Evolutionary conservation across 2,797 vertebrate species (phyloP).

Genomic region (Phataginus tricuspis): DNA sequence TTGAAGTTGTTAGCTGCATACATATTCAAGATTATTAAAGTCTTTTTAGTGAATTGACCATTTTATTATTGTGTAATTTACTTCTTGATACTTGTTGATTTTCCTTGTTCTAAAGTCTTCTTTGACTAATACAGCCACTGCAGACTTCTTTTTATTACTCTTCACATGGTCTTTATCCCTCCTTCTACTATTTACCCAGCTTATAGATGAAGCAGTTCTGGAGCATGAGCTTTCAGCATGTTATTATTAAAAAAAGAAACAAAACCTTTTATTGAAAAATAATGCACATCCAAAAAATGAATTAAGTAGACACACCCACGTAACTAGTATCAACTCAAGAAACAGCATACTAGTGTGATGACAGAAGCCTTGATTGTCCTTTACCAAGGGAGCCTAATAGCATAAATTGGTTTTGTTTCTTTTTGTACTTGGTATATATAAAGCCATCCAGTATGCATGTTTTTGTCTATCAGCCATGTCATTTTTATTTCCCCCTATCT

Average conservation of each 20-base stretch:
- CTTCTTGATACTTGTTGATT: neutral
- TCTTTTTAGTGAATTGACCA: neutral
- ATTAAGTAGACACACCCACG: neutral
- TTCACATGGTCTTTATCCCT: neutral
- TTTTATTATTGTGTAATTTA: neutral
- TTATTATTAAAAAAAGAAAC: neutral
- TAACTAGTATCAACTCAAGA: neutral
- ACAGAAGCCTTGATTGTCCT: neutral
- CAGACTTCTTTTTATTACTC: neutral
- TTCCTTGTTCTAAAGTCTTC: neutral
- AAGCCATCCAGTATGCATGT: neutral
- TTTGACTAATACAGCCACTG: neutral
- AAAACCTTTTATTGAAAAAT: neutral
- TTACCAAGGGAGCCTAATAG: neutral
- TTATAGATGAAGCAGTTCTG: neutral
- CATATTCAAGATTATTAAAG: neutral
- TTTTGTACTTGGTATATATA: neutral
- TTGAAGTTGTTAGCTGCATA: neutral
- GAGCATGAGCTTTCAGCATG: neutral
- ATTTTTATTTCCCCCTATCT: neutral
- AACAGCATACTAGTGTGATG: neutral
- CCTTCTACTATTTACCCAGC: neutral
- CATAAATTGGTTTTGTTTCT: neutral
- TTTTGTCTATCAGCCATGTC: neutral
- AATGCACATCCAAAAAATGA: neutral